These are phyloP conservation scores for Cyaniris semiargus DNA, from an alignment of 2,888 invertebrate genomes.

Conservation along the genomic window DNA sequence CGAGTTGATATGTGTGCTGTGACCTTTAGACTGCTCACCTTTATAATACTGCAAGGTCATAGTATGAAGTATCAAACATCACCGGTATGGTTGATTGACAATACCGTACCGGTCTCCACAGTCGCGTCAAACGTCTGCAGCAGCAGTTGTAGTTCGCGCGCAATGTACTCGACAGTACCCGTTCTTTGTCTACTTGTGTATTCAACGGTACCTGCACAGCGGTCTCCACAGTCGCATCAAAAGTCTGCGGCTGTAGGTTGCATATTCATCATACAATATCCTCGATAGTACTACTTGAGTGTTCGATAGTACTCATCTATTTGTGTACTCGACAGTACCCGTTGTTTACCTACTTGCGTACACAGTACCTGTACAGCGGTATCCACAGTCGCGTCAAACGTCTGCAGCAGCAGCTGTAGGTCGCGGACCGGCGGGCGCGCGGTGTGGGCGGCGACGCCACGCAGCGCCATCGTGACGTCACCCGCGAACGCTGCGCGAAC, in stretches of 20 bases:
- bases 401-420: constrained; percentile 82
- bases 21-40: too few species aligned
- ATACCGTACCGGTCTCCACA: constrained; percentile 81
- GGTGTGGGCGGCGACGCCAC: constrained; percentile 52
- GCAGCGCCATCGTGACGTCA: constrained; percentile 82
- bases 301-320: too few species aligned
- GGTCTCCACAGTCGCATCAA: constrained; percentile 89
- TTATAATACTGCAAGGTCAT: too few species aligned
- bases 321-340: too few species aligned
- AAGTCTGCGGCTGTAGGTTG: constrained; percentile 82
- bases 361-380: constrained; percentile 78
- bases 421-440: constrained; percentile 54
- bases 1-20: too few species aligned
- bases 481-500: constrained; percentile 88
- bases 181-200: too few species aligned
- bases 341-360: neutral
- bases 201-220: constrained; percentile 69
- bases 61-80: too few species aligned
- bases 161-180: too few species aligned
- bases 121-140: constrained; percentile 88
- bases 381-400: constrained; percentile 89
- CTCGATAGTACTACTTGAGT: too few species aligned
- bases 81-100: too few species aligned
- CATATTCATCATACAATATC: constrained; percentile 2
- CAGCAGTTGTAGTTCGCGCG: constrained; percentile 76